A percentile compares a stretch with the other conserved stretches of the same genome.
Conservation (phyloP, 53 echinoderm and acorn worm genomes). For the Arbacia lixula region DNA sequence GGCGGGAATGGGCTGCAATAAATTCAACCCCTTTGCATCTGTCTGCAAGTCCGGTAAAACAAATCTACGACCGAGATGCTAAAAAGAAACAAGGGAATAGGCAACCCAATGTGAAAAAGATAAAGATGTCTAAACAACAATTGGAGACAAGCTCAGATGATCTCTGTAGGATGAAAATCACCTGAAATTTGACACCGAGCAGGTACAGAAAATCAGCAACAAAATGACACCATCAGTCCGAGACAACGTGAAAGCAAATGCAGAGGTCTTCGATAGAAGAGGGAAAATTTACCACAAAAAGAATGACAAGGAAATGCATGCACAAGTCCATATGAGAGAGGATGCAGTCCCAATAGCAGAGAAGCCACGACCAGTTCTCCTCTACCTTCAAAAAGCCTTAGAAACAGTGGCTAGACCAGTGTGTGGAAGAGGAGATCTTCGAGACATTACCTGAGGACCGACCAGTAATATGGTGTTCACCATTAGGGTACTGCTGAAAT, state of each 20-base stretch:
- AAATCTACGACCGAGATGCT: too few species aligned
- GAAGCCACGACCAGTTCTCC: conserved; percentile 65
- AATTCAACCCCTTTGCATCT: too few species aligned
- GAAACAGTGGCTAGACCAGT: conserved; percentile 57
- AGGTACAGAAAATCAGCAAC: too few species aligned
- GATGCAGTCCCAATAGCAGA: conserved; percentile 64
- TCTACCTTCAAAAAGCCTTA: conserved; percentile 64
- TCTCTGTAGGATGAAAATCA: too few species aligned
- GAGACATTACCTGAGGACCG: conserved; percentile 53
- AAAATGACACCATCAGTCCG: too few species aligned
- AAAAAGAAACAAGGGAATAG: too few species aligned
- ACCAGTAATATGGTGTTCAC: conserved; percentile 62
- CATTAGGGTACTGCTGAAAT: conserved; percentile 73
- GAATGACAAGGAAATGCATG: conserved; percentile 50
- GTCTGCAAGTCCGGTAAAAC: too few species aligned
- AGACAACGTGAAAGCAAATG: too few species aligned
- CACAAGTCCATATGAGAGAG: conserved; percentile 60
- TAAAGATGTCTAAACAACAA: too few species aligned
- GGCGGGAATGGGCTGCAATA: neutral
- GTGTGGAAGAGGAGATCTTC: conserved; percentile 61
- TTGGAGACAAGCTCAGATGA: too few species aligned
- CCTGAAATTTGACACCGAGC: too few species aligned
- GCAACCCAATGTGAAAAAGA: too few species aligned
- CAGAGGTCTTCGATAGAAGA: conserved; percentile 63
- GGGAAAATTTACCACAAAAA: conserved; percentile 49